Base-by-base conservation (phyloP, 2,888 invertebrate species). In the Junonia oenone region DNA sequence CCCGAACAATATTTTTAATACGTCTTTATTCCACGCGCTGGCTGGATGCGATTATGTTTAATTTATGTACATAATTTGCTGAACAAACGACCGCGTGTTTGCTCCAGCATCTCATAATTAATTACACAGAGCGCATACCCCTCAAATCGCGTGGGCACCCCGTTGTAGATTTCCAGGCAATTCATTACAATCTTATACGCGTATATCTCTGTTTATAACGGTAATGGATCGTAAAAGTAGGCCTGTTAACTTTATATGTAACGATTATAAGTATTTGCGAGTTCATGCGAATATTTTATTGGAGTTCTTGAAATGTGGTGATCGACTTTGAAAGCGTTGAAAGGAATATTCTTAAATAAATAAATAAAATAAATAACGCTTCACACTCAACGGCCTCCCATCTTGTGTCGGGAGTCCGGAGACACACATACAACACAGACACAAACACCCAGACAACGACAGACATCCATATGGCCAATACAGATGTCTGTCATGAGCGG, bases 11-110 rank as follows among this genome's bases (percentile, higher is more conserved):
- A 43, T 27, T 35, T 37, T 47, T 17, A 52, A 52, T 37, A 52
- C 52, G 26, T 52, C 52, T 52, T 37, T 45, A 46, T 45, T 52
- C 37, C 29, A 45, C 9, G 13, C 52, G 38, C 38, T 40, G 43
- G 43, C 26, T 6, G 43, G 22, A 26, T 22, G 57, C 62, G 62
- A 65, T 64, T 64, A 59, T 56, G 55, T 62, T 47, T 64, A 65
- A 66, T 65, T 64, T 62, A 65, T 66, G 66, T 62, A 57, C 63
- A 64, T 66, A 66, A 66, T 64, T 65, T 63, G 64, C 55, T 58
- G 40, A 62, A 55, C 62, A 63, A 66, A 66, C 60, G 59, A 50
- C 49, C 54, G 45, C 54, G 55, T 55, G 59, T 61, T 61, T 48
- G 59, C 59, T 61, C 48, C 54, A 46, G 59, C 55, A 50, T 45